Evolutionary conservation across 2,113 vertebrate genomes (phyloP), one percentile per base, ranked within the genome.

Genomic region (Leptodactylus fuscus): DNA sequence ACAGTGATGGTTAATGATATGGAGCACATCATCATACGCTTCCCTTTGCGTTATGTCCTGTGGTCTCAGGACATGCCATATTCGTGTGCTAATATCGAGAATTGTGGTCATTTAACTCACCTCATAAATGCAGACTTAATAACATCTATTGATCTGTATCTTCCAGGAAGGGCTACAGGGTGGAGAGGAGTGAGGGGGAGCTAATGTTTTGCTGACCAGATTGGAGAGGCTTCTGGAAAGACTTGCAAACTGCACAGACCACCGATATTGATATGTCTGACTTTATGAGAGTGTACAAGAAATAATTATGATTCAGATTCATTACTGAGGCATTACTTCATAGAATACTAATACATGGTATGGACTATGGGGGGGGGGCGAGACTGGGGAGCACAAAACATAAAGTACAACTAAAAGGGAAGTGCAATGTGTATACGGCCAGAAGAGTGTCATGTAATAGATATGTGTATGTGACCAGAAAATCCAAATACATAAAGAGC

Each of bases 111-210:
- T 82, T 90, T 89, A 87, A 88, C 85, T 62, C 18, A 78, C 53
- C 48, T 86, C 85, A 58, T 88, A 87, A 91, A 87, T 81, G 88
- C 87, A 79, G 88, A 58, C 69, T 87, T 88, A 53, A 85, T 87
- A 89, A 89, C 81, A 87, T 65, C 65, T 89, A 89, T 87, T 87
- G 87, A 88, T 91, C 86, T 87, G 88, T 83, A 48, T 81, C 86
- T 89, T 89, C 81, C 84, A 89, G 88, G 87, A 92, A 90, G 69
- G 90, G 10, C 11, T 75, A 89, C 79, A 67, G 81, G 48, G 81
- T 34, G 29, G 81, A 51, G 81, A 53, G 10, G 18, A 80, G 75
- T 18, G 53, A 76, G 27, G 8, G 51, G 82, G 88, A 85, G 87
- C 58, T 24, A 80, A 84, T 81, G 83, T 71, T 85, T 88, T n/a